Evolutionary conservation across 2,797 vertebrate genomes (phyloP), one percentile per base, ranked within the genome.

Genomic region (Notoglanidium macrostoma): DNA sequence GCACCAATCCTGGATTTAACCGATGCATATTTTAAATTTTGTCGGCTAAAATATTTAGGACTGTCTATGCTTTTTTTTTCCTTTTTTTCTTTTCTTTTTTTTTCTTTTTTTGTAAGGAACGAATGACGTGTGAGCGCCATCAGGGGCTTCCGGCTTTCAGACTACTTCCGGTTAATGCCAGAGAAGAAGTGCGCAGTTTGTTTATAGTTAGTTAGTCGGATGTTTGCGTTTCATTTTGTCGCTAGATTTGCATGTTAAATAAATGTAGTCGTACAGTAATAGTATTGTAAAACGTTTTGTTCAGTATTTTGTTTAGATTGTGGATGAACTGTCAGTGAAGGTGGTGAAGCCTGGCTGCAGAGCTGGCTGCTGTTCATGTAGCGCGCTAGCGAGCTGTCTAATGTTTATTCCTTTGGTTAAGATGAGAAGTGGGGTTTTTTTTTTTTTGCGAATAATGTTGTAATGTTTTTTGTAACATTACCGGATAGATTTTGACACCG

Each of bases 61-160:
- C 91, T 91, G 90, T 94, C 94, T 94, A 85, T 90, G 84, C 2
- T 26, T 79, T 59, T n/a, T 15, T 40, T n/a, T 65, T 92, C 93
- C 3, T 49, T 74, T 74, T 32, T 9, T 54, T 21, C 40, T 92
- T 93, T 90, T 73, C n/a, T 94, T 54, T 54, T 54, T n/a, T 29
- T 92, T 93, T 90, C 57, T 21, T 94, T 95, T 95, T 92, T 92
- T 68, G 92, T 92, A 92, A 93, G 94, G 93, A 95, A 92, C 93
- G 92, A 94, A 94, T 96, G 95, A 96, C 96, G 96, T 96, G 95
- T 94, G 94, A 94, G 93, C 95, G 91, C 94, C 94, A 93, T 94
- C 90, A 93, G 95, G 95, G 94, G 94, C 95, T 96, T 96, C 96
- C 96, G 96, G 95, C 92, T 95, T 91, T 90, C 87, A 92, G 92